These are phyloP conservation scores for Ivindomyrus marchei DNA, from an alignment of 2,113 vertebrate species.

Conservation along the genomic window DNA sequence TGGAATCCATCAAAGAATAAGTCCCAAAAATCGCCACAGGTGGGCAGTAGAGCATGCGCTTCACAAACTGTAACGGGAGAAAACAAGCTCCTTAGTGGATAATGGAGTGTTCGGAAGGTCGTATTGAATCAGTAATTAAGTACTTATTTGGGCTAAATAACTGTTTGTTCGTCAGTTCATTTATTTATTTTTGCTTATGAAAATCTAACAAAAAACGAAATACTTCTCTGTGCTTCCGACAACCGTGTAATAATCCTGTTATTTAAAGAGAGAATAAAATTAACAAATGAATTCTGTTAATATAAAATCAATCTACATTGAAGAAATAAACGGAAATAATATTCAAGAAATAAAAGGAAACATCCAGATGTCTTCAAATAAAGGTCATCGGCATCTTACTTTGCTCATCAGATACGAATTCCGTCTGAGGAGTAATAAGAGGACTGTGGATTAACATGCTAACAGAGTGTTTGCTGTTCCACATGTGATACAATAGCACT, in stretches of 20 bases:
- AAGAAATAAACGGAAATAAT: background rate
- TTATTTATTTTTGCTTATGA: background rate
- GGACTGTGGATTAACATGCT: background rate
- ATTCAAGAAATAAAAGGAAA: background rate
- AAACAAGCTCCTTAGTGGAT: background rate
- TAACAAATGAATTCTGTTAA: background rate
- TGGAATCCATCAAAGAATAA: background rate
- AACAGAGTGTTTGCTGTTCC: background rate
- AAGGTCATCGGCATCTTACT: background rate
- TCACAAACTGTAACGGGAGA: background rate
- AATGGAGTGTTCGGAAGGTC: background rate
- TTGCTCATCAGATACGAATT: background rate
- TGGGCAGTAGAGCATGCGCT: conserved; percentile 36
- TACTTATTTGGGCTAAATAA: background rate
- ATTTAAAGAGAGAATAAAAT: background rate
- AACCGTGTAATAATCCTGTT: background rate
- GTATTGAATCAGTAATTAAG: background rate
- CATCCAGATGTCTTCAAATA: background rate
- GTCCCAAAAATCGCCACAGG: conserved; percentile 35
- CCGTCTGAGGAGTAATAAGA: background rate
- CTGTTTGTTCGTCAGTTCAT: background rate
- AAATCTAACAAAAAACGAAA: background rate
- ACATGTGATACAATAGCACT: background rate
- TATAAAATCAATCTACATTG: background rate
- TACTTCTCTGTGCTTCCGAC: background rate